Evolutionary conservation across 2,888 invertebrate species (phyloP), one percentile per base, ranked within the genome.

Genomic region (Megamerina dolium): DNA sequence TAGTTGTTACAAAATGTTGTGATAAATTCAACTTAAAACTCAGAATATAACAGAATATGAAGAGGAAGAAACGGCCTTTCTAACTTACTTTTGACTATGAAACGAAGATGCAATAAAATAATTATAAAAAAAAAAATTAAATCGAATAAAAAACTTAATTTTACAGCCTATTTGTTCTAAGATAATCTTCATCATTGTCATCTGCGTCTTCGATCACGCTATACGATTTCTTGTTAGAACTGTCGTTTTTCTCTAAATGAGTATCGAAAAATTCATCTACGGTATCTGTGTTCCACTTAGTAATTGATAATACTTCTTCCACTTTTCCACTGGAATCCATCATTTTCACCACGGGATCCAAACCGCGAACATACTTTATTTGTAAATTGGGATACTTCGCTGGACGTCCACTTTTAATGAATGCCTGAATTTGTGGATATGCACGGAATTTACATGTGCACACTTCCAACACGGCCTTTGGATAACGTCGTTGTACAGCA

Each of bases 391-490:
- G 87, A 66, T 92, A 95, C 69, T 91, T 87, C 3, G 81, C 79
- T 6, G 92, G 91, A 57, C 86, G 77, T 53, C 93, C 90, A 70
- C 95, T 90, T 70, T 93, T 95, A 38, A 96, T 87, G 68, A 99
- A 99, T 14, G 97, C 97, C 77, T 95, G 91, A 59, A 96, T 93
- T 77, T 97, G 96, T 30, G 97, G 96, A 78, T 92, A 97, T 6
- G 92, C 87, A 46, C 93, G 92, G 75, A 97, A 93, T 76, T 97
- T 97, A 73, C 97, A 99, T 38, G 94, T 94, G 67, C 97, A 99
- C 5, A 97, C 94, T 77, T 95, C 93, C 31, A 99, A 75, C 45
- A 91, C 81, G 1, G 95, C 97, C 66, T 83, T 87, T 1, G 94
- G 87, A 69, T 92, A 97, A 45, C 84, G 83, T 73, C 85, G 85